Evolutionary conservation across 2,888 invertebrate genomes (phyloP).

Genomic region (Dasysyrphus albostriatus): DNA sequence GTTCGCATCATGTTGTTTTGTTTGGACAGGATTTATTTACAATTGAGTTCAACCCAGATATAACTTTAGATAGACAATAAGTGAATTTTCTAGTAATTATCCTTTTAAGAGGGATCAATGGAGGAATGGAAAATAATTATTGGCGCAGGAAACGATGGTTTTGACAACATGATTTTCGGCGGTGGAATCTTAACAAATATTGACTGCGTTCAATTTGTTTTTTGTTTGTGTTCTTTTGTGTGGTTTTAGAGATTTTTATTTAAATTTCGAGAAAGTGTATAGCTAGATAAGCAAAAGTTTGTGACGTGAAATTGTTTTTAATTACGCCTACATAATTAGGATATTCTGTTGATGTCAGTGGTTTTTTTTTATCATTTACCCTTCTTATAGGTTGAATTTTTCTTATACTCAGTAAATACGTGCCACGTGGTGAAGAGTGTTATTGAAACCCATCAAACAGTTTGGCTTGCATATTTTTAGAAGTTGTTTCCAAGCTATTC

Average conservation of each 20-base stretch:
- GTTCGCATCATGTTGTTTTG: slow-evolving; percentile 37
- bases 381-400: no score
- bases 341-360: not conserved
- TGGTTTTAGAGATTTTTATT: not conserved
- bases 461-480: no score
- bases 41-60: slow-evolving; percentile 54
- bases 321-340: not conserved
- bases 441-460: no score
- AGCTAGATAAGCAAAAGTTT: not conserved
- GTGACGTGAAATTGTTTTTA: not conserved
- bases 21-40: slow-evolving; percentile 66
- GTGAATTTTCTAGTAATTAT: slow-evolving; percentile 68
- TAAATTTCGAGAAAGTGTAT: not conserved
- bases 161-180: slow-evolving; percentile 57
- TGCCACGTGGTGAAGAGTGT: no score
- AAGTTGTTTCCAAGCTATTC: no score
- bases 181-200: slow-evolving; percentile 53
- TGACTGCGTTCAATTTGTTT: slow-evolving; percentile 42
- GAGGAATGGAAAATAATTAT: slow-evolving; percentile 39
- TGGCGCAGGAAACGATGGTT: slow-evolving; percentile 36
- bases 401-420: no score
- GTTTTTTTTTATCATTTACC: not conserved
- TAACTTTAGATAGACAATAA: slow-evolving; percentile 57
- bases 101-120: slow-evolving; percentile 43
- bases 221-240: slow-evolving; percentile 43